Conservation (phyloP, 2,113 vertebrate species). For the Neotragus pygmaeus region DNA sequence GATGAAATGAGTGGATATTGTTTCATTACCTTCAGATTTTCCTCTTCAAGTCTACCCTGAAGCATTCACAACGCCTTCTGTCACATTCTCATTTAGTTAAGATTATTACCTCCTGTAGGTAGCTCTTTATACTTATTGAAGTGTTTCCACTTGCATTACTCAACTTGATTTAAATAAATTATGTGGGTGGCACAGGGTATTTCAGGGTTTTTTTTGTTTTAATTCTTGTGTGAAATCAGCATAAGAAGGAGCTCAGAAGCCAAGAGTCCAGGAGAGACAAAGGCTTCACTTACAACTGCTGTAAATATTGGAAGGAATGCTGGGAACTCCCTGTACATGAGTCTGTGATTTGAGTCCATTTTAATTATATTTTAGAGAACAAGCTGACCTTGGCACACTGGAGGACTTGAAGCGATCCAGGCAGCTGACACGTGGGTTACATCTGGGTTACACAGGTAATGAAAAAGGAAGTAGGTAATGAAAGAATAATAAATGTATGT, state of each 20-base stretch:
- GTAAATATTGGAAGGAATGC: background rate
- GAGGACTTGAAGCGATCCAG: background rate
- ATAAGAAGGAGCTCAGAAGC: background rate
- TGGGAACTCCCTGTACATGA: background rate
- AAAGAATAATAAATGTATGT: background rate
- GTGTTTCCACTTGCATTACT: background rate
- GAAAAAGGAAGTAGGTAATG: background rate
- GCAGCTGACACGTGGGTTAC: background rate
- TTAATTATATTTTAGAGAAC: slow-evolving; percentile 33
- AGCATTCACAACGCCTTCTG: background rate
- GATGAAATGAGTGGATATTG: background rate
- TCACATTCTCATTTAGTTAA: slow-evolving; percentile 4
- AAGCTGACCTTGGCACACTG: background rate
- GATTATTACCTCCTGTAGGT: background rate
- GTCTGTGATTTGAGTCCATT: background rate
- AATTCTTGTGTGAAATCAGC: background rate
- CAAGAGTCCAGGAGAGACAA: background rate
- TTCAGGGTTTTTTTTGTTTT: background rate
- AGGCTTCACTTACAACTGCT: background rate
- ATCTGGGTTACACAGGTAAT: background rate
- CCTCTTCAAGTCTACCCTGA: background rate
- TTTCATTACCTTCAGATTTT: background rate
- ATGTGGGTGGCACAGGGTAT: background rate
- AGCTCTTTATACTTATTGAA: background rate
- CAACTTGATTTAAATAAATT: background rate